Percentiles rank a stretch among this genome's conserved stretches.
phyloP scores from a whole-genome alignment of 2,888 invertebrate genomes.

The Stictocephala bisonia region DNA sequence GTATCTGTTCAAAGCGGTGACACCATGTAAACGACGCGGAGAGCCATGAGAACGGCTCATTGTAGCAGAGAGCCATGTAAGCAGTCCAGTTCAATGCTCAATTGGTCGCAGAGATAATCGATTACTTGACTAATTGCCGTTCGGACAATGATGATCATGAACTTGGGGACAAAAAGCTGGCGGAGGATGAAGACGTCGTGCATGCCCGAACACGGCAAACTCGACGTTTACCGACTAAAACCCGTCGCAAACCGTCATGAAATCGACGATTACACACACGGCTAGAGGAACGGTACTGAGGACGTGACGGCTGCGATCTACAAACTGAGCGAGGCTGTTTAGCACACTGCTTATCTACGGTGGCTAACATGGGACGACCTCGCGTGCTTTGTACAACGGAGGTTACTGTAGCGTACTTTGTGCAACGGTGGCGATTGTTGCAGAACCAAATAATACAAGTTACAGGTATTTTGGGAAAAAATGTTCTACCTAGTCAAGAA shows the following conservation, averaged over 20 bases:
- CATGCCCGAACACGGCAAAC: constrained; percentile 47
- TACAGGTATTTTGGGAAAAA: too few species aligned
- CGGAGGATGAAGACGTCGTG: constrained; percentile 29
- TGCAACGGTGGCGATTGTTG: too few species aligned
- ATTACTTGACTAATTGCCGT: constrained; percentile 44
- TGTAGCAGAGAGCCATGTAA: constrained; percentile 29
- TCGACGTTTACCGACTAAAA: constrained; percentile 51
- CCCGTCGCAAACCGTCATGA: constrained; percentile 53
- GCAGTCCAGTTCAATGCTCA: constrained; percentile 42
- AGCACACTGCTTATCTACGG: too few species aligned
- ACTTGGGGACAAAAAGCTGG: constrained; percentile 34
- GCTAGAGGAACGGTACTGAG: constrained; percentile 33
- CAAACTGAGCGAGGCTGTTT: too few species aligned
- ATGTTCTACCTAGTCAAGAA: too few species aligned
- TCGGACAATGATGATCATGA: constrained; percentile 46
- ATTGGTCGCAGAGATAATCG: constrained; percentile 43
- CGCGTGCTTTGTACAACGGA: too few species aligned
- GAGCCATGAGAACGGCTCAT: constrained; percentile 21
- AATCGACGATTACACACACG: constrained; percentile 51
- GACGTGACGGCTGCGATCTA: constrained; percentile 24
- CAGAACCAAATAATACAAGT: too few species aligned
- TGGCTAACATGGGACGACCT: too few species aligned
- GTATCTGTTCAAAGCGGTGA: too few species aligned
- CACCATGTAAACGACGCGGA: constrained; percentile 26
- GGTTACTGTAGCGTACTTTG: too few species aligned